Evolutionary conservation across 2,797 vertebrate genomes (phyloP).

Genomic region (Crenuchus spilurus): DNA sequence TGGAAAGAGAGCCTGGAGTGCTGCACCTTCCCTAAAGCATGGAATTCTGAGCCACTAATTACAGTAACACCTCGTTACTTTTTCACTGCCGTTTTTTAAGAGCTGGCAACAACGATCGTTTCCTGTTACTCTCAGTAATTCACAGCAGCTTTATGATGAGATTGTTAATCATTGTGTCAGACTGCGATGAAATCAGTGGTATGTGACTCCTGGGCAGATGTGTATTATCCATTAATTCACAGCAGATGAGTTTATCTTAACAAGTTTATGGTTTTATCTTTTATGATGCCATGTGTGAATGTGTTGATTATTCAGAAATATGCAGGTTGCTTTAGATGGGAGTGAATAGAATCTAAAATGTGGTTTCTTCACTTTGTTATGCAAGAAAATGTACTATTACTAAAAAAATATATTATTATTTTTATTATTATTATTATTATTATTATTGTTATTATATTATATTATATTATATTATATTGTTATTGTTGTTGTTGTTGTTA

Average conservation of each 20-base stretch:
- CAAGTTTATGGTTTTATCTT: conserved; percentile 29
- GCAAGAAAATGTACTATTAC: too few species aligned
- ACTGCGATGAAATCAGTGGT: conserved; percentile 18
- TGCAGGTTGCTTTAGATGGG: too few species aligned
- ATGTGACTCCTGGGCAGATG: conserved; percentile 32
- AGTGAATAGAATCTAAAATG: not conserved
- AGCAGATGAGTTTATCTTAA: conserved; percentile 24
- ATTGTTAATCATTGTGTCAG: conserved; percentile 34
- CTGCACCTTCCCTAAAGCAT: conserved; percentile 1
- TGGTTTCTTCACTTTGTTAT: not conserved
- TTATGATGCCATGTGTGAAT: conserved; percentile 24
- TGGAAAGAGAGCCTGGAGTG: conserved; percentile 54
- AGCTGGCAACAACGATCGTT: conserved; percentile 24
- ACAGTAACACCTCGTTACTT: conserved; percentile 63
- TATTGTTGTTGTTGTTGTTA: too few species aligned
- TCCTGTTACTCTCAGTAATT: conserved; percentile 16
- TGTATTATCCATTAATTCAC: conserved; percentile 29
- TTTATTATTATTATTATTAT: too few species aligned
- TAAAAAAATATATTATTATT: too few species aligned
- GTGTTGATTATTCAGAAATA: not conserved
- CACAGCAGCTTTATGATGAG: conserved; percentile 8
- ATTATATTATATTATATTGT: too few species aligned
- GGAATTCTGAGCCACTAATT: conserved; percentile 67
- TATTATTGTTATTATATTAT: too few species aligned
- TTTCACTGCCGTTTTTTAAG: conserved; percentile 23